Evolutionary conservation across 2,113 vertebrate genomes (phyloP).

Genomic region (Rutilus rutilus): DNA sequence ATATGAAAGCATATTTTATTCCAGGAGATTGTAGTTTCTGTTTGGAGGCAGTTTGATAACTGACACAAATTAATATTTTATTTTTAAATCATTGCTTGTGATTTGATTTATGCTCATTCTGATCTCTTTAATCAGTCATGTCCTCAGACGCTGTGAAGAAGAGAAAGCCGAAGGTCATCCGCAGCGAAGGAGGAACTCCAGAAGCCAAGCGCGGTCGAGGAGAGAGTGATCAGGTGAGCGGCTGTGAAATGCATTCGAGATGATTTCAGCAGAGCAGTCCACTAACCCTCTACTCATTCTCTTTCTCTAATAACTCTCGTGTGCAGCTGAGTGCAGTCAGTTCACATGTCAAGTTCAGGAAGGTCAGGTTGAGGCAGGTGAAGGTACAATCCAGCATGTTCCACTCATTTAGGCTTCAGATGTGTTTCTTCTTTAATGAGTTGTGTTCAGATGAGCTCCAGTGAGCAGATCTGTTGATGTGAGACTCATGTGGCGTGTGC

Average conservation of each 20-base stretch:
- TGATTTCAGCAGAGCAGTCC: background rate
- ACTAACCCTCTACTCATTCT: background rate
- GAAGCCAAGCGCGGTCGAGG: slow-evolving; percentile 85
- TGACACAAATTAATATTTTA: background rate
- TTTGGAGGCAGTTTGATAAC: background rate
- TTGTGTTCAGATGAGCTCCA: slow-evolving; percentile 24
- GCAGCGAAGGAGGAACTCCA: slow-evolving; percentile 81
- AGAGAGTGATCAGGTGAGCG: slow-evolving; percentile 84
- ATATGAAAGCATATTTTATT: background rate
- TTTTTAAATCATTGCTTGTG: background rate
- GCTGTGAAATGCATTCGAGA: background rate
- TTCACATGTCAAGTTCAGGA: slow-evolving; percentile 22
- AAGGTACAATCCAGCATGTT: slow-evolving; percentile 28
- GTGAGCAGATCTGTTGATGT: background rate
- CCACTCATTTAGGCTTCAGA: slow-evolving; percentile 25
- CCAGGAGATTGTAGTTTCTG: background rate
- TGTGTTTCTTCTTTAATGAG: slow-evolving; percentile 7
- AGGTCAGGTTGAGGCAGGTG: slow-evolving; percentile 34
- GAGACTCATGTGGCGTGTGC: slow-evolving; percentile 36
- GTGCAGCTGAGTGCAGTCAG: slow-evolving; percentile 34
- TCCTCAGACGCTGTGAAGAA: slow-evolving; percentile 88
- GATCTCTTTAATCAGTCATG: slow-evolving; percentile 57
- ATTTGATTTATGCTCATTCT: background rate
- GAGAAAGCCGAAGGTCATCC: slow-evolving; percentile 92
- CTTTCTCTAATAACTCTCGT: background rate